Evolutionary conservation across 2,888 invertebrate species (phyloP).

Genomic region (Mamestra brassicae): DNA sequence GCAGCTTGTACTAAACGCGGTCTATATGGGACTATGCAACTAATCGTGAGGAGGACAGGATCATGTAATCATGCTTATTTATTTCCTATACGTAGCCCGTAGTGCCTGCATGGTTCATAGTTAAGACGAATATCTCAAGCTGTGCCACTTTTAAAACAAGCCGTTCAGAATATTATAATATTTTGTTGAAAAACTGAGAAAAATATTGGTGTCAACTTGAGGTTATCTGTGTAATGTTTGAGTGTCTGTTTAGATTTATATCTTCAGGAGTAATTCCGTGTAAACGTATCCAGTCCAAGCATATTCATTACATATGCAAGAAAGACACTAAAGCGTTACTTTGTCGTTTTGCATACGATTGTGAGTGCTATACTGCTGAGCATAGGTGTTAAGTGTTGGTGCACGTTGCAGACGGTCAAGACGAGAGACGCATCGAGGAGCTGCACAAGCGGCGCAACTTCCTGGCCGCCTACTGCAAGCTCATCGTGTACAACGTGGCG

Average conservation of each 20-base stretch:
- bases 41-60: constrained; percentile 39
- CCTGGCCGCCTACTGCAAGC: constrained; percentile 98
- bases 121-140: constrained; percentile 51
- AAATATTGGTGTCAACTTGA: constrained; percentile 50
- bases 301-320: not conserved
- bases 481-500: constrained; percentile 99
- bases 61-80: constrained; percentile 58
- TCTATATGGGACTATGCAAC: constrained; percentile 57
- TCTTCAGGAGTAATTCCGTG: not conserved
- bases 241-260: constrained; percentile 40
- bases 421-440: constrained; percentile 99
- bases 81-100: constrained; percentile 59
- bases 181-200: not conserved
- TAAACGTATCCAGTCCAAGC: not conserved
- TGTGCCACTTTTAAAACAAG: constrained; percentile 26
- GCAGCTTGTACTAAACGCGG: constrained; percentile 63
- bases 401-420: constrained; percentile 94
- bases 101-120: constrained; percentile 66
- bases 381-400: not conserved
- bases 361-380: not conserved
- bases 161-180: not conserved
- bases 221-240: constrained; percentile 53
- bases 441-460: constrained; percentile 98
- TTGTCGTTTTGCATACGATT: constrained; percentile 16
- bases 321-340: constrained; percentile 48